Percentiles rank a stretch among this genome's conserved stretches.
Evolutionary conservation across 2,797 vertebrate genomes (phyloP).

Genomic region (Melopsittacus undulatus): DNA sequence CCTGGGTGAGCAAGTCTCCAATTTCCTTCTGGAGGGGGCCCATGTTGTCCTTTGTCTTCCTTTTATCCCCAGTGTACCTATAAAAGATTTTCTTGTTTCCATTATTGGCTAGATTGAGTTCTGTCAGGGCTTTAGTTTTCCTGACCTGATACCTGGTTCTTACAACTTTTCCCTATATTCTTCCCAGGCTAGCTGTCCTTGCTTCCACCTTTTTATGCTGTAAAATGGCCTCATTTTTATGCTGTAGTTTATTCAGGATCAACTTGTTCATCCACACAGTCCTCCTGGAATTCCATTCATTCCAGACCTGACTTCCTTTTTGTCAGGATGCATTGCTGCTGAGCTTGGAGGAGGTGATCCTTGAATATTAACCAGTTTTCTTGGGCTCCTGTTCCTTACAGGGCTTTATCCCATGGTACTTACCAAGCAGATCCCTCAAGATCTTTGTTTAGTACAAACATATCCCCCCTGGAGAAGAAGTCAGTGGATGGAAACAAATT

Average conservation of each 20-base stretch:
- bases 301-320: not conserved
- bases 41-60: not conserved
- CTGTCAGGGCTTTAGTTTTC: not conserved
- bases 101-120: not conserved
- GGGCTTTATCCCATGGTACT: not conserved
- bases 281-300: not conserved
- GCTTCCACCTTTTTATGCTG: not conserved
- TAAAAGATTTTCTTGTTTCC: not conserved
- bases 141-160: not conserved
- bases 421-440: not conserved
- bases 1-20: not conserved
- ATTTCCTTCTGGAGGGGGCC: not conserved
- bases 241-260: not conserved
- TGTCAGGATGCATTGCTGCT: not conserved
- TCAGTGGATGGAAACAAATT: not conserved
- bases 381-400: not conserved
- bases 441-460: not conserved
- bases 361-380: not conserved
- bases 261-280: not conserved
- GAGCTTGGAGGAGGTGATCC: not conserved
- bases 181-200: not conserved
- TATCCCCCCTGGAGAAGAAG: not conserved
- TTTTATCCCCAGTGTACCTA: not conserved
- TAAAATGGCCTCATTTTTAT: not conserved
- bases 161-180: not conserved